phyloP scores from a whole-genome alignment of 2,888 invertebrate genomes.

The Unio pictorum region DNA sequence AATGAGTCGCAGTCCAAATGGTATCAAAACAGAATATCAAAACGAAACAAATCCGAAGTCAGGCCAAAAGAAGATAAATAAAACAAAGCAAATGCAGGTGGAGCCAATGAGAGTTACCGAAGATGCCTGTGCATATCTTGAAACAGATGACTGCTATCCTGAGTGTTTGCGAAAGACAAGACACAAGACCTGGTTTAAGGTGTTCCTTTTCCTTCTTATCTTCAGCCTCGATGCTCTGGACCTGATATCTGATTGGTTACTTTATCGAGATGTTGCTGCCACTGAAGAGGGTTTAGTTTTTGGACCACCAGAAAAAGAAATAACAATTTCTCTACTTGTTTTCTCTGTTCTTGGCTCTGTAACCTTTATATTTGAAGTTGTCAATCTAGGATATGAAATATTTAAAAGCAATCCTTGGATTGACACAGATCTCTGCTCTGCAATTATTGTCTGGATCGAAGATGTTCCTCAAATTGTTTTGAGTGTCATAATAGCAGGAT shows the following conservation, averaged over 20 bases:
- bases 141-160: no score
- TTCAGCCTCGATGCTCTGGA: conserved; percentile 42
- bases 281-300: conserved; percentile 50
- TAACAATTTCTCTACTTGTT: conserved; percentile 28
- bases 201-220: conserved; percentile 37
- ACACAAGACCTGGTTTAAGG: conserved; percentile 37
- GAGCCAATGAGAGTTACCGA: no score
- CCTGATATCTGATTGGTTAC: conserved; percentile 51
- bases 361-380: conserved; percentile 40
- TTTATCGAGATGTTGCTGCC: conserved; percentile 36
- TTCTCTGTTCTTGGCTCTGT: conserved; percentile 49
- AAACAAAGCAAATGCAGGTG: no score
- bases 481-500: conserved; percentile 47
- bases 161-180: no score
- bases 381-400: conserved; percentile 38
- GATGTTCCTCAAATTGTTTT: conserved; percentile 49
- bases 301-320: conserved; percentile 34
- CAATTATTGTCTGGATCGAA: conserved; percentile 47
- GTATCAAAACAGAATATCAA: no score
- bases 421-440: conserved; percentile 37
- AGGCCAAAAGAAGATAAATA: no score
- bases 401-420: conserved; percentile 40
- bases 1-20: no score
- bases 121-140: no score
- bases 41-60: no score